Base-by-base conservation (phyloP, 2,888 invertebrate genomes). In the Rhamnusium bicolor region DNA sequence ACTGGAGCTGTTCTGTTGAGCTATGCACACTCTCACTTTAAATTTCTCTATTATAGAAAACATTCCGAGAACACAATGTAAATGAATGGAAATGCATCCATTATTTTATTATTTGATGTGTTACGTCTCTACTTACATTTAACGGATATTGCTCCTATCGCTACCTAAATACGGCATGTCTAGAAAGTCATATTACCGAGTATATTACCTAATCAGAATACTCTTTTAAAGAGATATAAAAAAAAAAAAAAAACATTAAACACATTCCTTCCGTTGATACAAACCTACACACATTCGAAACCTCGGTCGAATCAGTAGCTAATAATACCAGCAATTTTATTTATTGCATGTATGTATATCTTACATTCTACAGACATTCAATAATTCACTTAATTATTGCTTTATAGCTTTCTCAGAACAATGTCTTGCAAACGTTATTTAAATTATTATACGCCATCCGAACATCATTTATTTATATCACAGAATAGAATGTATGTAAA, bases 31-130 rank as follows among this genome's bases (percentile, higher is more conserved):
- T 65, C 53, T 65, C 53, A 53, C 53, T 53, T 29, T 12, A 53
- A 14, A 65, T 65, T 53, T 65, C 32, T 32, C 32, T 21, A 29
- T 29, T 19, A 29, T n/a, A 65, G 19, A 18, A 32, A 65, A 29
- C 65, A n/a, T n/a, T 63, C 40, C 29, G 12, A 46, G 51, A 62
- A 29, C 29, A 19, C 8, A 19, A 16, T 27, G 3, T 16, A 63
- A 51, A 27, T 27, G 1, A 63, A 63, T 21, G 63, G 63, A 63
- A 63, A 63, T 49, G 49, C 51, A 63, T 46, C 14, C 18, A 61
- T 19, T 10, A 29, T 24, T 49, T 49, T 63, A 16, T 65, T 65
- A 65, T 53, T 29, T 29, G 16, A 14, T n/a, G 27, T 24, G 32
- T 32, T n/a, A n/a, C n/a, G n/a, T n/a, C n/a, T n/a, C n/a, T n/a